Evolutionary conservation across 2,113 vertebrate genomes (phyloP).

Genomic region (Oryzias celebensis): DNA sequence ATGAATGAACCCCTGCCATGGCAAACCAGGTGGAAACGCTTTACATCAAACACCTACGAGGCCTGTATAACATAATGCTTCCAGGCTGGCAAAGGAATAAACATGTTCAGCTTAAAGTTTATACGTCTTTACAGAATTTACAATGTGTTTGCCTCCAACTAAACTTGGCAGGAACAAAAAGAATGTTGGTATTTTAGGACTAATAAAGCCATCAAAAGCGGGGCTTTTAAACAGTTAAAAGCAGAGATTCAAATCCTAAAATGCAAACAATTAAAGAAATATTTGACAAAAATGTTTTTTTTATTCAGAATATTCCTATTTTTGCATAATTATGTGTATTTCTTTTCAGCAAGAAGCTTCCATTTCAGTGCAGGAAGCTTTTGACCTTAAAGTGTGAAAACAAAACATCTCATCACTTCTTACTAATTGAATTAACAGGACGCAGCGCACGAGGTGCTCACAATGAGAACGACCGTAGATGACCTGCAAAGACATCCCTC

Average conservation of each 20-base stretch:
- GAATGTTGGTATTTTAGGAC: not conserved
- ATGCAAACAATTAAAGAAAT: not conserved
- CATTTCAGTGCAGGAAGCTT: conserved; percentile 39
- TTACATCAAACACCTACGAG: conserved; percentile 58
- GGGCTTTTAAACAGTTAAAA: not conserved
- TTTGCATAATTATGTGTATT: not conserved
- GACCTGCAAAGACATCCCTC: conserved; percentile 1
- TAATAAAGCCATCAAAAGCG: too few species aligned
- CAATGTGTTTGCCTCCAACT: conserved; percentile 20
- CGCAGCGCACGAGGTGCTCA: conserved; percentile 2
- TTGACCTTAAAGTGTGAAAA: conserved; percentile 64
- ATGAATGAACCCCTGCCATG: conserved; percentile 64
- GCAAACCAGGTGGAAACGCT: conserved; percentile 63
- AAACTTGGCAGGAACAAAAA: not conserved
- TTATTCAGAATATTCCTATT: not conserved
- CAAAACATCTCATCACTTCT: conserved; percentile 38
- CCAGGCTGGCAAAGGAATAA: conserved; percentile 44
- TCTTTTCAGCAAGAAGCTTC: not conserved
- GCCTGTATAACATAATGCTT: conserved; percentile 46
- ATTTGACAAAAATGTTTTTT: not conserved
- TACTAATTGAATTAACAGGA: conserved; percentile 6
- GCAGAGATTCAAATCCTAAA: not conserved
- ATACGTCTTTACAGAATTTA: conserved; percentile 21
- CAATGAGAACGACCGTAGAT: not conserved
- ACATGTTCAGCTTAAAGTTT: conserved; percentile 31